Conservation (phyloP, 2,888 invertebrate species). For the Crioceris asparagi region DNA sequence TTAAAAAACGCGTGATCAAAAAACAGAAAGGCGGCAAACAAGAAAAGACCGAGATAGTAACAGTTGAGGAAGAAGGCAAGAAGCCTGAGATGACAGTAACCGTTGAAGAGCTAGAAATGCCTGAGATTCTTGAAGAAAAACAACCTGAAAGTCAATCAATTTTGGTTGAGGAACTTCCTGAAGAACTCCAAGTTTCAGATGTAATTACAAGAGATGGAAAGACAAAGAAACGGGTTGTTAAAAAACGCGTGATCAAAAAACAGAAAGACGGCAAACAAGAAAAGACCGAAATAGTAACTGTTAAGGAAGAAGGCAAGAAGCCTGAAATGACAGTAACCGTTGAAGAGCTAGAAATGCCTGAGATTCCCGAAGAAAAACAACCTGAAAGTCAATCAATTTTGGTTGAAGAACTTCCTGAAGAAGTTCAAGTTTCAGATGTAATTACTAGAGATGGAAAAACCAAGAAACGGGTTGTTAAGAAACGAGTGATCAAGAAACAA, state of each 20-base stretch:
- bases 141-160: slow-evolving; percentile 30
- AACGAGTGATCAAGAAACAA: slow-evolving; percentile 36
- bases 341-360: slow-evolving; percentile 32
- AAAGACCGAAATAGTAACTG: slow-evolving; percentile 33
- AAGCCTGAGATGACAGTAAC: slow-evolving; percentile 11
- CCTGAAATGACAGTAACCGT: slow-evolving; percentile 40
- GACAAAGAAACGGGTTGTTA: slow-evolving; percentile 20
- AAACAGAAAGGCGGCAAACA: slow-evolving; percentile 24
- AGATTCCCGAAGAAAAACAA: slow-evolving; percentile 26
- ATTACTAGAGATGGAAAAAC: slow-evolving; percentile 21
- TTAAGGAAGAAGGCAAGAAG: slow-evolving; percentile 38
- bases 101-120: slow-evolving; percentile 20
- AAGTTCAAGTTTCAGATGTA: slow-evolving; percentile 26
- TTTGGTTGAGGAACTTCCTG: slow-evolving; percentile 22
- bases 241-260: slow-evolving; percentile 22
- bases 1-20: slow-evolving; percentile 28
- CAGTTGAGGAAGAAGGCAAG: slow-evolving; percentile 20
- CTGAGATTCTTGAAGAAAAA: too few species aligned
- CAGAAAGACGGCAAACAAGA: slow-evolving; percentile 34
- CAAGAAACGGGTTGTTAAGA: slow-evolving; percentile 30
- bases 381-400: slow-evolving; percentile 23
- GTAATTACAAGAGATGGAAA: slow-evolving; percentile 17
- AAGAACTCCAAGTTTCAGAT: slow-evolving; percentile 22
- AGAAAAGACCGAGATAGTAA: slow-evolving; percentile 32
- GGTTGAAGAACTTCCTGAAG: slow-evolving; percentile 29